Evolutionary conservation across 2,113 vertebrate genomes (phyloP), one percentile per base, ranked within the genome.

Genomic region (Paracanthobrama guichenoti): DNA sequence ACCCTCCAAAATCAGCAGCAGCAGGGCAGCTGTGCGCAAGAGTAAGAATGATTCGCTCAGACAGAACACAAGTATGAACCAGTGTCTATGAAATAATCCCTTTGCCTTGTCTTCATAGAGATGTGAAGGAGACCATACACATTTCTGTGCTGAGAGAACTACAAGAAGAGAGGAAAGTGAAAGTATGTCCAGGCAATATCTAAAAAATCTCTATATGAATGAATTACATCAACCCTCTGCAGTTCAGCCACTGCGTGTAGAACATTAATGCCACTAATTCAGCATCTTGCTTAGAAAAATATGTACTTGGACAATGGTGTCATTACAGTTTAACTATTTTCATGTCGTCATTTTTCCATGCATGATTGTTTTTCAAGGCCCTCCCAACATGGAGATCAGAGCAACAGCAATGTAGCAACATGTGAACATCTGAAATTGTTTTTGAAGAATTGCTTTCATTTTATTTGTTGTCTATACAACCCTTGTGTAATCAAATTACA

Each of bases 81-180:
- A n/a, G n/a, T n/a, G 26, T 13, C 22, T 7, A 24, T 48, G 1
- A 18, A 44, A 18, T 12, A 11, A 44, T 24, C 22, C 6, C 13
- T 35, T 64, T 11, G 7, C 31, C 67, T 28, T 62, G 72, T 31
- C 20, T 88, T 88, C 87, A 82, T 79, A 95, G 94, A 74, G 88
- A 87, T 44, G 44, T 94, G 26, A 90, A 82, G 80, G 90, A 94
- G 24, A 73, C 84, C 57, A 75, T 93, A 44, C 90, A 90, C 18
- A 88, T 91, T 76, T 88, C 92, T 1, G 69, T 94, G 3, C 81
- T 92, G 39, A 92, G 92, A 62, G 95, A 96, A 87, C 90, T 96
- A 44, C 90, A 92, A 46, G 94, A 95, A 76, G 96, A 97, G 85
- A 92, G 91, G 88, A 88, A 89, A 73, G 94, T 95, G 67, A 96